Percentiles rank a stretch among this genome's conserved stretches.
Conservation (phyloP, 2,113 vertebrate genomes). For the Regulus satrapa region DNA sequence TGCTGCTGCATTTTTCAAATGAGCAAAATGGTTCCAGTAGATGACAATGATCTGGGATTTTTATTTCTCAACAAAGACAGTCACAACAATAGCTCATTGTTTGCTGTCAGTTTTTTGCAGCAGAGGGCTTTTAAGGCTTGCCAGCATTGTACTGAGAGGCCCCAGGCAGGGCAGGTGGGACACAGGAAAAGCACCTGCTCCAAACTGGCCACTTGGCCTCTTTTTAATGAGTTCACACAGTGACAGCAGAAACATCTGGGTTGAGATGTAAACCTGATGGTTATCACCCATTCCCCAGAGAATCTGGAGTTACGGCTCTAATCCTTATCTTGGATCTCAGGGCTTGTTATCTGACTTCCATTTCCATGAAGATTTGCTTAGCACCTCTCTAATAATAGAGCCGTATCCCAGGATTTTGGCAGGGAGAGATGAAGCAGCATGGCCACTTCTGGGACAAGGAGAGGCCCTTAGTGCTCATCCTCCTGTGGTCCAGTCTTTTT, state of each 20-base stretch:
- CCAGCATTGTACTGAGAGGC: background rate
- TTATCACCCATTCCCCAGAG: background rate
- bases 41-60: background rate
- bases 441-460: background rate
- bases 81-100: slow-evolving; percentile 47
- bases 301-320: background rate
- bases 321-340: background rate
- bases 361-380: background rate
- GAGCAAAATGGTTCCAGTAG: background rate
- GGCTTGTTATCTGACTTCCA: background rate
- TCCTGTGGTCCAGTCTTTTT: background rate
- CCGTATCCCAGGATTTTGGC: background rate
- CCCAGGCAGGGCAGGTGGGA: background rate
- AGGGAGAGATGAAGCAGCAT: background rate
- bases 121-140: slow-evolving; percentile 9
- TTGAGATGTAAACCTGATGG: background rate
- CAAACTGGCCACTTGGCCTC: background rate
- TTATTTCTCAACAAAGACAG: background rate
- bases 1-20: background rate
- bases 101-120: background rate
- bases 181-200: slow-evolving; percentile 58
- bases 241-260: background rate
- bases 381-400: background rate
- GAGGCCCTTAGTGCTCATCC: background rate
- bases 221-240: background rate